These are phyloP conservation scores for Setipinna tenuifilis DNA, from an alignment of 2,797 vertebrate genomes.

Conservation along the genomic window DNA sequence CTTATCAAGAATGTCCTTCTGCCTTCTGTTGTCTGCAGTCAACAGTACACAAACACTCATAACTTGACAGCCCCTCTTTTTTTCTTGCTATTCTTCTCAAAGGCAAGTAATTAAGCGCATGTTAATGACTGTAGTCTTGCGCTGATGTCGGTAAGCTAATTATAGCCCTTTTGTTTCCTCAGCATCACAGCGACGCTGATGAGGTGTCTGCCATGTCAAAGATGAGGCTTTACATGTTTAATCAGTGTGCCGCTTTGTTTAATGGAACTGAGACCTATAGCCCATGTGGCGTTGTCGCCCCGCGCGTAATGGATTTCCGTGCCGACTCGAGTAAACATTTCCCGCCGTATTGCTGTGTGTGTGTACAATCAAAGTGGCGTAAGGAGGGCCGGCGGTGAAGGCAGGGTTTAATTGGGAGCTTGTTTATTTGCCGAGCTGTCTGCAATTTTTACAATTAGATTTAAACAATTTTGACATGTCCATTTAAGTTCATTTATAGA, in stretches of 20 bases:
- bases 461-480: constrained; percentile 18
- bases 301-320: constrained; percentile 11
- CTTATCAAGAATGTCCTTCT: not conserved
- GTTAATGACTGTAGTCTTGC: constrained; percentile 2
- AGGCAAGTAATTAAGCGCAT: constrained; percentile 16
- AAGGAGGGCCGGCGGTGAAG: constrained; percentile 11
- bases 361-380: not conserved
- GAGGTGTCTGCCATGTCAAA: constrained; percentile 23
- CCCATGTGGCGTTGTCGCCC: not conserved
- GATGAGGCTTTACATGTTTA: not conserved
- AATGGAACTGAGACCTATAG: constrained; percentile 3
- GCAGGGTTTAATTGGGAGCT: constrained; percentile 35
- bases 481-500: constrained; percentile 9
- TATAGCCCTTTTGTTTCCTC: constrained; percentile 2
- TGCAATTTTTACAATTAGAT: constrained; percentile 14
- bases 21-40: not conserved
- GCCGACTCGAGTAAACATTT: not conserved
- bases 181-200: not conserved
- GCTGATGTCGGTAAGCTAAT: not conserved
- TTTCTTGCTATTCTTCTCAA: not conserved
- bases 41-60: not conserved
- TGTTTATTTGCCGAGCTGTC: constrained; percentile 35
- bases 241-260: not conserved
- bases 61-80: not conserved
- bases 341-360: not conserved